Evolutionary conservation across 2,797 vertebrate genomes (phyloP).

Genomic region (Dendrocincla fuliginosa): DNA sequence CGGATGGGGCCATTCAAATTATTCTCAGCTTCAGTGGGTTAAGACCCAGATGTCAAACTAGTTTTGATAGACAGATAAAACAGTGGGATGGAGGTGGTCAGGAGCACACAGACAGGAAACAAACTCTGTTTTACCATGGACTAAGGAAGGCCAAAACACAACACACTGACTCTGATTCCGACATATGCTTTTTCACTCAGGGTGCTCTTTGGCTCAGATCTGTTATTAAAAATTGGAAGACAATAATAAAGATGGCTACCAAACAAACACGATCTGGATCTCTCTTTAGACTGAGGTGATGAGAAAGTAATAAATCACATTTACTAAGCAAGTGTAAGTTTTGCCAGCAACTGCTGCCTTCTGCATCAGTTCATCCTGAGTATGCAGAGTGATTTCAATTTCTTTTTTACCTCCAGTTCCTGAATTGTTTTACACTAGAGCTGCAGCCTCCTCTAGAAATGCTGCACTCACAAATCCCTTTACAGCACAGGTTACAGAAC

Average conservation of each 20-base stretch:
- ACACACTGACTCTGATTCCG: not conserved
- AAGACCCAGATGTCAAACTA: not conserved
- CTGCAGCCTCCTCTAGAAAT: not conserved
- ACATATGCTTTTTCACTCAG: not conserved
- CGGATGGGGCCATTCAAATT: not conserved
- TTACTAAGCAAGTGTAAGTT: not conserved
- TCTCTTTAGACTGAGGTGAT: not conserved
- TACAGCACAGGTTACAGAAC: not conserved
- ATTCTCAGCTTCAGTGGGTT: not conserved
- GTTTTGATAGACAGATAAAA: not conserved
- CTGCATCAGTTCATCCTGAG: not conserved
- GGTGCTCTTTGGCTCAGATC: not conserved
- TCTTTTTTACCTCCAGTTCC: not conserved
- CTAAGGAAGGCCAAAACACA: not conserved
- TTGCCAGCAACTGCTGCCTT: not conserved
- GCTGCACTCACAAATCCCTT: fast-evolving
- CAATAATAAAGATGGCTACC: not conserved
- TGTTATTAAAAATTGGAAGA: not conserved
- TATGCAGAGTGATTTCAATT: fast-evolving
- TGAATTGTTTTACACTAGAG: not conserved
- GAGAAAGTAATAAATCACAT: not conserved
- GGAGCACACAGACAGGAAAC: slow-evolving; percentile 15
- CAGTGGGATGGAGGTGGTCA: not conserved
- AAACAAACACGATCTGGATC: not conserved
- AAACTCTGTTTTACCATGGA: not conserved